These are phyloP conservation scores for Nyctereutes procyonoides DNA, from an alignment of 2,113 vertebrate genomes.

Conservation along the genomic window DNA sequence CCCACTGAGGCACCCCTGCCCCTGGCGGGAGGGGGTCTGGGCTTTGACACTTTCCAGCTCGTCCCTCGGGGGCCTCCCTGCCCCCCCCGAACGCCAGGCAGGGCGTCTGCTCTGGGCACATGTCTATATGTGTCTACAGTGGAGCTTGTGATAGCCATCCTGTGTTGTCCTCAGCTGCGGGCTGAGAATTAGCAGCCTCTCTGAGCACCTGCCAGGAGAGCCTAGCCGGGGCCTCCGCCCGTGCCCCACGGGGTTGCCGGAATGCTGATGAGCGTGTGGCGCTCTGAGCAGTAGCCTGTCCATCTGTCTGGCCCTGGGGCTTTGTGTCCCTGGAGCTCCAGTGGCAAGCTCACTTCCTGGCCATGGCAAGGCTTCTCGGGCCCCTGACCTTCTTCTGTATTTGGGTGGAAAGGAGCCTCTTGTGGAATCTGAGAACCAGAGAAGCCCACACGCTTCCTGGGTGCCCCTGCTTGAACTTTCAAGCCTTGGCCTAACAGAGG, in stretches of 20 bases:
- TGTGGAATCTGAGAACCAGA: background rate
- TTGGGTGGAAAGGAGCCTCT: background rate
- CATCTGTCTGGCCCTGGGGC: background rate
- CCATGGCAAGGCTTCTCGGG: background rate
- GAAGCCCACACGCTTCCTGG: background rate
- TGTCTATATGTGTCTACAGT: fast-evolving
- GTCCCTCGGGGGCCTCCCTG: background rate
- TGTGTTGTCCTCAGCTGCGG: fast-evolving
- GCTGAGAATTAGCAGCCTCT: background rate
- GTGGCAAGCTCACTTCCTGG: background rate
- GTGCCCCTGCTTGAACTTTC: fast-evolving
- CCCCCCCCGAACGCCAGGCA: too few species aligned
- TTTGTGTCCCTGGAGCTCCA: background rate
- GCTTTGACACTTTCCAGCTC: fast-evolving
- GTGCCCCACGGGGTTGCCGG: fast-evolving
- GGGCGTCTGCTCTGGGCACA: background rate
- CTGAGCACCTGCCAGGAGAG: background rate
- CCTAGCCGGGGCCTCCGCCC: fast-evolving
- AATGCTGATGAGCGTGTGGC: fast-evolving
- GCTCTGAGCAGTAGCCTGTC: background rate
- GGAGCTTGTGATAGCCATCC: fast-evolving
- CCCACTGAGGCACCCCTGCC: background rate
- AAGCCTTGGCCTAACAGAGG: background rate
- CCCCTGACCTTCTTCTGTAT: background rate
- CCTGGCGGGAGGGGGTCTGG: background rate